A percentile compares a stretch with the other conserved stretches of the same genome.
phyloP scores from a whole-genome alignment of 30 jellyfish, hydroid and myxozoan species.

The Turritopsis rubra region DNA sequence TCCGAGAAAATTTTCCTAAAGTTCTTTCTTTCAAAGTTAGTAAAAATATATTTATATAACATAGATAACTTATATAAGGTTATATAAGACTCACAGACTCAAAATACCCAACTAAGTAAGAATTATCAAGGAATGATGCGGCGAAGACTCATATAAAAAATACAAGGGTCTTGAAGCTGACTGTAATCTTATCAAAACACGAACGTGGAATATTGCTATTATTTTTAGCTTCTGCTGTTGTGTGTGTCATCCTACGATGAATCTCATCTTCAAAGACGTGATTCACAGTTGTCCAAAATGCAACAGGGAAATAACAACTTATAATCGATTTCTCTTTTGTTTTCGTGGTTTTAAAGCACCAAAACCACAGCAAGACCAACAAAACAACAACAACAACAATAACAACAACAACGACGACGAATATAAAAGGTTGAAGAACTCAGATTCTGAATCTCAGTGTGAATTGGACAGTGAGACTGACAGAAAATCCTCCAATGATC shows the following conservation, averaged over 20 bases:
- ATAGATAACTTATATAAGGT: no score
- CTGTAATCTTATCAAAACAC: background rate
- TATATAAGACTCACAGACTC: no score
- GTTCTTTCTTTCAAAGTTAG: no score
- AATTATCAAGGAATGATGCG: no score
- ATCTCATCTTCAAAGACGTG: conserved; percentile 61
- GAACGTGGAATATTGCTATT: background rate
- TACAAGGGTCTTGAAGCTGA: no score
- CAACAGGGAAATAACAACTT: conserved; percentile 60
- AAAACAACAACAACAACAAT: background rate
- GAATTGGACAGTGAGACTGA: conserved; percentile 9
- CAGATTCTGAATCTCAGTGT: background rate
- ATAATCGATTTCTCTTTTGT: conserved; percentile 41
- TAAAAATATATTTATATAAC: no score
- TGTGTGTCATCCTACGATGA: conserved; percentile 55
- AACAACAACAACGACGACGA: background rate
- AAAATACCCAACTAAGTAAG: no score
- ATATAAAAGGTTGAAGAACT: background rate
- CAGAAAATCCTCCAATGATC: background rate
- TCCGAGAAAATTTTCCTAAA: no score
- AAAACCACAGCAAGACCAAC: background rate
- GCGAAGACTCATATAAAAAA: no score
- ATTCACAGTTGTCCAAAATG: conserved; percentile 84
- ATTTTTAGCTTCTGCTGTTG: conserved; percentile 77
- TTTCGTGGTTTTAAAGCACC: background rate